Conservation (phyloP, 1,140 invertebrate species). For the Neotoxoptera formosana region DNA sequence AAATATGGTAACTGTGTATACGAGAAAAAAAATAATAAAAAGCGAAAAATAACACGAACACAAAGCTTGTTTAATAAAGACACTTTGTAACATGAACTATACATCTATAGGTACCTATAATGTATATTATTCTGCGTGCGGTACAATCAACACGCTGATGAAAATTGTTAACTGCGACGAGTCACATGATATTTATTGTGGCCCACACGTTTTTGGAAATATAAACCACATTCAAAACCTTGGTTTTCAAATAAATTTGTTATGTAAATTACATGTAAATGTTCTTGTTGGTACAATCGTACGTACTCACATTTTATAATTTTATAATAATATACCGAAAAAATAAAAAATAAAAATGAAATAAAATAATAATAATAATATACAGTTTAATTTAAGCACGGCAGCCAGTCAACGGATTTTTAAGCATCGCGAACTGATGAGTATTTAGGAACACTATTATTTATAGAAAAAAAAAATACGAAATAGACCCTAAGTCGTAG, state of each 20-base stretch:
- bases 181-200: background rate
- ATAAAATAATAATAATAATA: constrained; percentile 11
- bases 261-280: background rate
- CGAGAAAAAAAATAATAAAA: background rate
- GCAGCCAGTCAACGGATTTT: background rate
- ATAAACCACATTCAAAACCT: background rate
- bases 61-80: background rate
- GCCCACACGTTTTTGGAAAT: background rate
- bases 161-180: background rate
- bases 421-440: background rate
- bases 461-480: background rate
- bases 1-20: background rate
- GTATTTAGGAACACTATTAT: background rate
- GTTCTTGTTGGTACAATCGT: background rate
- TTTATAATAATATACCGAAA: background rate
- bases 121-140: too few species aligned
- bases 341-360: too few species aligned
- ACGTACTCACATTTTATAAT: background rate
- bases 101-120: background rate
- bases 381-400: background rate
- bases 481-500: background rate
- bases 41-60: background rate
- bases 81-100: background rate
- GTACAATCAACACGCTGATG: background rate
- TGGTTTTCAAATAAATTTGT: background rate